A percentile compares a stretch with the other conserved stretches of the same genome.
These are phyloP conservation scores for Apodemia duryi DNA, from an alignment of 2,888 invertebrate genomes.

Conservation along the genomic window DNA sequence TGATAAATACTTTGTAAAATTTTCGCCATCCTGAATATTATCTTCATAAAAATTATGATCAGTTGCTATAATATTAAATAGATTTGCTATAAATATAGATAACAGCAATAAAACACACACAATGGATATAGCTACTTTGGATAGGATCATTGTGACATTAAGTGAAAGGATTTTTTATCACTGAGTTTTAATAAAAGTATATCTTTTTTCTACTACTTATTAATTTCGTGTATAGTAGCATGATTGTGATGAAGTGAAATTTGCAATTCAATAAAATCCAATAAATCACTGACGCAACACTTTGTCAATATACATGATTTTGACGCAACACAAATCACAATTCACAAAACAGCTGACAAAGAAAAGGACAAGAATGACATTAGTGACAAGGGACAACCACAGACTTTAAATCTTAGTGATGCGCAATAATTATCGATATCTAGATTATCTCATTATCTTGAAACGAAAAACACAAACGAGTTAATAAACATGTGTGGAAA, in stretches of 20 bases:
- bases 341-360: not conserved
- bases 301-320: constrained; percentile 10
- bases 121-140: constrained; percentile 80
- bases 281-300: constrained; percentile 13
- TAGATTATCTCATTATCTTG: too few relatives aligned
- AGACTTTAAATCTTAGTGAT: too few relatives aligned
- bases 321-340: not conserved
- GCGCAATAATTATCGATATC: too few relatives aligned
- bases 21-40: constrained; percentile 49
- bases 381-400: too few relatives aligned
- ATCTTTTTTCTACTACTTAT: constrained; percentile 17
- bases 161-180: constrained; percentile 16
- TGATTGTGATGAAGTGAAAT: constrained; percentile 5
- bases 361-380: too few relatives aligned
- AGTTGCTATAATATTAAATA: constrained; percentile 83
- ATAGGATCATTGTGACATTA: constrained; percentile 76
- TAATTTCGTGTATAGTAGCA: constrained; percentile 19
- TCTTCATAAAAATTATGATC: constrained; percentile 69
- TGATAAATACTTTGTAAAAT: constrained; percentile 52
- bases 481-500: too few relatives aligned
- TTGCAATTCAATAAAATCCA: not conserved
- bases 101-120: constrained; percentile 81
- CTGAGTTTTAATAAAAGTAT: constrained; percentile 7
- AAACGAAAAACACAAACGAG: too few relatives aligned
- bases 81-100: constrained; percentile 84